Percentiles rank a stretch among this genome's conserved stretches.
phyloP scores from a whole-genome alignment of 2,888 invertebrate genomes.

The Epirrita christyi region DNA sequence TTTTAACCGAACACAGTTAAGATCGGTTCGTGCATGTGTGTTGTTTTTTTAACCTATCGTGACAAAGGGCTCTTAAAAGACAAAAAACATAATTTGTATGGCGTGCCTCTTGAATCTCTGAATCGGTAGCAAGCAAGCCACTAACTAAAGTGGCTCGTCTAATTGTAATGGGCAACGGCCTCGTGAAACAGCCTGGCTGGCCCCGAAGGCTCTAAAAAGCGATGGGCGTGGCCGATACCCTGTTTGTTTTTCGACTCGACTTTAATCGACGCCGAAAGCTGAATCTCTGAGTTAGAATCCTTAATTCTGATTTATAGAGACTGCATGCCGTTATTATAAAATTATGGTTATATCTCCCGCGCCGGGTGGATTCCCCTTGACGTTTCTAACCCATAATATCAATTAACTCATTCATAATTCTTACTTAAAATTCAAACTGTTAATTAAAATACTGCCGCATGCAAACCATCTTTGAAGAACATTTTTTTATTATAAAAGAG shows the following conservation, averaged over 20 bases:
- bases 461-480: slow-evolving; percentile 21
- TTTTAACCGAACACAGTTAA: slow-evolving; percentile 70
- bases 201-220: slow-evolving; percentile 55
- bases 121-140: slow-evolving; percentile 58
- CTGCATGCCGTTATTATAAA: slow-evolving; percentile 74
- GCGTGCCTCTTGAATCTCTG: slow-evolving; percentile 34
- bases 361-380: slow-evolving; percentile 64
- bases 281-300: slow-evolving; percentile 66
- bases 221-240: slow-evolving; percentile 56
- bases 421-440: slow-evolving; percentile 57
- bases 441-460: slow-evolving; percentile 51
- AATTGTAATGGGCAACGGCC: slow-evolving; percentile 62
- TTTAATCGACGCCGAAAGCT: slow-evolving; percentile 74
- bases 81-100: slow-evolving; percentile 30
- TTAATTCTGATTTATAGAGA: slow-evolving; percentile 81
- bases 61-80: slow-evolving; percentile 32
- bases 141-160: slow-evolving; percentile 55
- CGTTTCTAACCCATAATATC: slow-evolving; percentile 73
- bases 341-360: slow-evolving; percentile 65
- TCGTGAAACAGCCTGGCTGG: slow-evolving; percentile 56
- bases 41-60: slow-evolving; percentile 55
- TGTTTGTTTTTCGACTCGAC: slow-evolving; percentile 78
- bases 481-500: slow-evolving; percentile 17
- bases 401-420: slow-evolving; percentile 76
- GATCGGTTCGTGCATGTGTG: slow-evolving; percentile 60